Percentiles rank a stretch among this genome's conserved stretches.
Conservation (phyloP, 2,113 vertebrate genomes). For the Leptodactylus fuscus region DNA sequence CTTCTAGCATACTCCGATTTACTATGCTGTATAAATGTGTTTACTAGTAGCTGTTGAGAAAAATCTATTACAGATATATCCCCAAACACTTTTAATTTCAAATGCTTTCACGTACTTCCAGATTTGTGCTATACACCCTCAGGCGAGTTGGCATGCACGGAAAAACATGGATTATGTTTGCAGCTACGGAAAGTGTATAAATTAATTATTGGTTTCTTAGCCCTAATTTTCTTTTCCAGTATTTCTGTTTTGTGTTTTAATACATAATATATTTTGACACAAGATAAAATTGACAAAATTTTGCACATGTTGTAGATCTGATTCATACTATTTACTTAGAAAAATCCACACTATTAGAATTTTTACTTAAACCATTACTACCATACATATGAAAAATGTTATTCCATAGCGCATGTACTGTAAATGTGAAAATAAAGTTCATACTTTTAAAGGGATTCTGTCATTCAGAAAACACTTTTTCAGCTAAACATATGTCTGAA, state of each 20-base stretch:
- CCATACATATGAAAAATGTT: no score
- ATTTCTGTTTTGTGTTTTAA: neutral
- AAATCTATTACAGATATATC: slow-evolving; percentile 39
- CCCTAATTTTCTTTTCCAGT: neutral
- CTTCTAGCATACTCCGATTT: slow-evolving; percentile 22
- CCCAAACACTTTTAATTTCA: slow-evolving; percentile 31
- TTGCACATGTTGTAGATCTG: neutral
- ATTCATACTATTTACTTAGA: neutral
- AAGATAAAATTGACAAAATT: neutral
- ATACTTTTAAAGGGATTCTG: no score
- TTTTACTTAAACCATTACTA: neutral
- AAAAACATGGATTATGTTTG: neutral
- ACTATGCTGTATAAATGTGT: slow-evolving; percentile 44
- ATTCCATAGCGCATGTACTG: no score
- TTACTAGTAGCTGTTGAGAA: slow-evolving; percentile 37
- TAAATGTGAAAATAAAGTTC: no score
- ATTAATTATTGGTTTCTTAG: neutral
- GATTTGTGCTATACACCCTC: neutral
- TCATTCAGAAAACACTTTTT: no score
- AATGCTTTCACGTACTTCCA: slow-evolving; percentile 13
- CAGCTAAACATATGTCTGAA: no score
- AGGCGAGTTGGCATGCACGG: neutral
- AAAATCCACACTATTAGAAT: neutral
- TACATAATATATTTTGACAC: neutral
- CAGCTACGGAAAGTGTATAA: neutral